Base-by-base conservation (phyloP, 2,888 invertebrate species). In the Dicyrtoma fusca region DNA sequence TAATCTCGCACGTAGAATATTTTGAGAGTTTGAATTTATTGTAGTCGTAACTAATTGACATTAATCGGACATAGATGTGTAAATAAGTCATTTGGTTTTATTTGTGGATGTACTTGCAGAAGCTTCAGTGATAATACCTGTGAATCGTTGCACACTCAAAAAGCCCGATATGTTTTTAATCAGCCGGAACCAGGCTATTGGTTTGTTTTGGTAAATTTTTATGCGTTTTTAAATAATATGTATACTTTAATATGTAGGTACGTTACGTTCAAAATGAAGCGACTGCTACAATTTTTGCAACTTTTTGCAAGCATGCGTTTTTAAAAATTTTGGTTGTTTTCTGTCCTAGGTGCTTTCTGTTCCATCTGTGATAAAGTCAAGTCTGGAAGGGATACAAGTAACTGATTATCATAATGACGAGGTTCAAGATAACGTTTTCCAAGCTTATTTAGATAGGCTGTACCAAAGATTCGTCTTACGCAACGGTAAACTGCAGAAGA, bases 401-500 rank as follows among this genome's bases (percentile, higher is more conserved):
- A 84, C 85, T 13, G 95, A 95, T 82, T 94, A 91, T 83, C 87
- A 88, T 76, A 90, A 91, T 75, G 92, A 94, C 77, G 90, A 94
- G 83, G 89, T 96, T 0, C 91, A 91, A 78, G 91, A 91, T 82
- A 87, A 87, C 78, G 89, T 92, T 26, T 92, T 89, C 82, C 87
- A 88, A 74, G 87, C 90, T 8, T 86, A 92, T 44, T 84, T 93
- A 0, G 86, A 87, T 76, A 91, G 91, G 84, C 88, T 92, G 6
- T 96, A 97, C 83, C 88, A 88, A 80, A 91, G 92, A 89, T 96
- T 94, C 82, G 88, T 91, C 82, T 86, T 97, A 81, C 94, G 94
- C 82, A 89, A 91, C 85, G 94, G 94, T 1, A 89, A 89, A 4
- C 91, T 95, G 80, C 85, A 87, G 75, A 85, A 87, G 69, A 88